Base-by-base conservation (phyloP, 1,140 invertebrate species). In the Pseudomyrmex concolor region DNA sequence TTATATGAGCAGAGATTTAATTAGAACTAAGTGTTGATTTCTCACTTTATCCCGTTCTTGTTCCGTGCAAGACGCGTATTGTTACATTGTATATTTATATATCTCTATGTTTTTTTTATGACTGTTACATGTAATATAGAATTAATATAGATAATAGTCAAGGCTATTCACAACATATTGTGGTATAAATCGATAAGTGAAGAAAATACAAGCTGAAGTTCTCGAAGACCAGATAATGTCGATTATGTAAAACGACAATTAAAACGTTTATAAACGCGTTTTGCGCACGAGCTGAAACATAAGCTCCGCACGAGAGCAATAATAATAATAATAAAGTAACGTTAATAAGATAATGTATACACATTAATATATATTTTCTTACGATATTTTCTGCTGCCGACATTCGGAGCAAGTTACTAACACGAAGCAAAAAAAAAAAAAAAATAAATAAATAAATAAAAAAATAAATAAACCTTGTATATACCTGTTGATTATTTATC, bases 391-490 rank as follows among this genome's bases (percentile, higher is more conserved):
- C 84, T 67, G 73, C 68, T 84, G 43, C 63, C 83, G 77, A 71
- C 19, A 80, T 73, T 84, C 45, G 83, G 70, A 68, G 82, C 85
- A 70, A 84, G 55, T 64, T 80, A 86, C 85, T 86, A 86, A 86
- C 83, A 84, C 71, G 22, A 73, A 76, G 50, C 70, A 70, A 81
- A 72, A 12, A 60, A 63, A 59, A 74, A 62, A 60, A 60, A 85
- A 54, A 72, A 72, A 25, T n/a, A n/a, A n/a, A n/a, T n/a, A n/a
- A n/a, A n/a, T n/a, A 19, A 83, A 67, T 25, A 77, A 25, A 25
- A 0, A 25, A 25, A 25, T 0, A 25, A 25, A 2, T 48, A 80
- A 80, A 25, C 43, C 57, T 68, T 7, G 15, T 68, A 54, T 17
- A 71, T 1, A 43, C 12, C 19, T 22, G 54, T 70, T 15, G 2